Base-by-base conservation (phyloP, 2,888 invertebrate genomes). In the Syrphus vitripennis region DNA sequence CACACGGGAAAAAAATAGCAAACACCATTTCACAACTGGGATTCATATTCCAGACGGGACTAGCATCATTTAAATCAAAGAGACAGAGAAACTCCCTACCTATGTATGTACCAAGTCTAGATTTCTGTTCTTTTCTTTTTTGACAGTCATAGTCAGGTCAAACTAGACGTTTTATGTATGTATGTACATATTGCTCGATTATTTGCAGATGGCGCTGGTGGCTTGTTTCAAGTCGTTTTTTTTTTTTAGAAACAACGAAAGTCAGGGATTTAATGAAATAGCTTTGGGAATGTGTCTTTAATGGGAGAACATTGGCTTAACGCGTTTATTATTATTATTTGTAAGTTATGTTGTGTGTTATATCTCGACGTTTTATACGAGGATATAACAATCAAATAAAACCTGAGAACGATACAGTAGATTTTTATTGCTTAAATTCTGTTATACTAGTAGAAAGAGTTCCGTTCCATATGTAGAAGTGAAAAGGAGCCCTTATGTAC, bases 341-440 rank as follows among this genome's bases (percentile, higher is more conserved):
- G 81, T 69, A 45, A 37, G 72, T 77, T 86, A 69, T 72, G 69
- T 81, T 86, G 81, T 72, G 63, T 81, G 63, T 45, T 40, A 77
- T 63, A 29, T 42, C 59, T 74, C 65, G 55, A 82, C 77, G 81
- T 29, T 9, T 37, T 37, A 12, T 37, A 40, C 16, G 50, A 65
- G 77, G 81, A 63, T 65, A 86, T 86, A 86, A 82, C 86, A 78
- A 78, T 86, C 86, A 82, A 86, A 86, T 86, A 63, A 86, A 82
- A 40, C 42, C 21, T 34, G 34, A 12, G n/a, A 42, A 69, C 40
- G 76, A 74, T n/a, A n/a, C 69, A 77, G 57, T 81, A 31, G 78
- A 57, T 50, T 82, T 86, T 86, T 78, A 86, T 63, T 21, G 34
- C 29, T 16, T n/a, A 29, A 53, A 48, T 48, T 31, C 10, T 26